Conservation (phyloP, 2,797 vertebrate genomes). For the Erethizon dorsatum region DNA sequence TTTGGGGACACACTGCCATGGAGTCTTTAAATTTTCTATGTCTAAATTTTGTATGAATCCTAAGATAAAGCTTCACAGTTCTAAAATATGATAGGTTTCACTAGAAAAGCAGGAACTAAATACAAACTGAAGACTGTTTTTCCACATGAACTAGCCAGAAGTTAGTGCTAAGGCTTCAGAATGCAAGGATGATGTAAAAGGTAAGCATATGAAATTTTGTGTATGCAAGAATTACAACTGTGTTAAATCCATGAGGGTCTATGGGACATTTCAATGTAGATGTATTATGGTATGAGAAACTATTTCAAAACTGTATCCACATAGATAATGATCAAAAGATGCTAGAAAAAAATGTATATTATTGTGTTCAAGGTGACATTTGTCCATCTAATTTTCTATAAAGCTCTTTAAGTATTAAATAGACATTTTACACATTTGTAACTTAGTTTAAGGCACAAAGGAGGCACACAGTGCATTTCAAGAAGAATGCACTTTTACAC, state of each 20-base stretch:
- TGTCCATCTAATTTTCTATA: background rate
- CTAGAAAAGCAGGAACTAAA: background rate
- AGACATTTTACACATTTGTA: background rate
- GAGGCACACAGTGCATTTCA: background rate
- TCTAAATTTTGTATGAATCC: background rate
- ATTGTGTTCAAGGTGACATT: background rate
- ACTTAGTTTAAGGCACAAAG: background rate
- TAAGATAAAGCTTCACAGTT: background rate
- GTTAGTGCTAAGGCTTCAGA: background rate
- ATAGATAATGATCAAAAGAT: background rate
- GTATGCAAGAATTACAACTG: background rate
- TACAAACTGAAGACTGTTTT: background rate
- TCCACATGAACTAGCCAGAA: background rate
- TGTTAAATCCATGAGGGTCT: background rate
- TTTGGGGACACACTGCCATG: background rate
- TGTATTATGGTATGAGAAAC: background rate
- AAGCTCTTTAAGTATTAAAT: background rate
- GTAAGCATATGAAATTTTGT: background rate
- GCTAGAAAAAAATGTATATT: background rate
- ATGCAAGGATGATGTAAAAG: background rate
- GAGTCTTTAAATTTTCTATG: background rate
- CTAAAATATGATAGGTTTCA: constrained; percentile 3
- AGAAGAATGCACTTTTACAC: background rate
- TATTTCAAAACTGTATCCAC: background rate
- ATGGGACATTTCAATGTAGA: background rate